phyloP scores from a whole-genome alignment of 2,113 vertebrate genomes.

The Melanerpes aurifrons region DNA sequence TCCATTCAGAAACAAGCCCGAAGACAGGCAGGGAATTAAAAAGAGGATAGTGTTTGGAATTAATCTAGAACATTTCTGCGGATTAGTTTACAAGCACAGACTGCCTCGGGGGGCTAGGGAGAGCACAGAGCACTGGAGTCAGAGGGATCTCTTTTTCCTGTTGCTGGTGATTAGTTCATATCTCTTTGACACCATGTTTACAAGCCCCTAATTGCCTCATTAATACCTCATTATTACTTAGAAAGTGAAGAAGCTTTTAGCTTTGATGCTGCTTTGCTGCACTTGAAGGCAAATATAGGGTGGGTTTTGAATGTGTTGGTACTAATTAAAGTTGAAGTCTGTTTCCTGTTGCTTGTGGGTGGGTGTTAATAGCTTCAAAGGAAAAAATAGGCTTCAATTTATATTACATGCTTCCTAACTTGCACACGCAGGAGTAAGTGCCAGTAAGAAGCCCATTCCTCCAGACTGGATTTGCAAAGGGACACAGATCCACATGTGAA shows the following conservation, averaged over 20 bases:
- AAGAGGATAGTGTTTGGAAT: slow-evolving; percentile 71
- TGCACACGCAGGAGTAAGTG: not conserved
- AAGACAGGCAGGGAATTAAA: slow-evolving; percentile 71
- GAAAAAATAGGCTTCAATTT: slow-evolving; percentile 55
- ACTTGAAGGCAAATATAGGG: slow-evolving; percentile 67
- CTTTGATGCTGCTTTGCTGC: slow-evolving; percentile 70
- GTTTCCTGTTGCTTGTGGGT: slow-evolving; percentile 73
- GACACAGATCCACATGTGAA: not conserved
- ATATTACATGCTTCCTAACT: not conserved
- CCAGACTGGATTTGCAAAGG: not conserved
- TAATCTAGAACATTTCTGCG: slow-evolving; percentile 73
- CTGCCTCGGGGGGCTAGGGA: slow-evolving; percentile 56
- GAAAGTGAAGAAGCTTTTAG: slow-evolving; percentile 70
- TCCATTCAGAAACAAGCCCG: slow-evolving; percentile 65
- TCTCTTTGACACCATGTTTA: slow-evolving; percentile 75
- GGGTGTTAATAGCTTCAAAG: slow-evolving; percentile 70
- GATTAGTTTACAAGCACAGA: slow-evolving; percentile 71
- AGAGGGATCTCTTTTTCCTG: slow-evolving; percentile 71
- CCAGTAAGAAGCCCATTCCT: not conserved
- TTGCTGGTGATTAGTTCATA: slow-evolving; percentile 72
- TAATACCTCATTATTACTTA: slow-evolving; percentile 77
- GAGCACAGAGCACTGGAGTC: slow-evolving; percentile 43
- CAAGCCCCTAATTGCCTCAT: slow-evolving; percentile 76
- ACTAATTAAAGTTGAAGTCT: slow-evolving; percentile 75
- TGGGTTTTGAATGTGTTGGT: slow-evolving; percentile 59